Base-by-base conservation (phyloP, 37 sponge, comb jelly and placozoan species). In the Petrosia ficiformis region DNA sequence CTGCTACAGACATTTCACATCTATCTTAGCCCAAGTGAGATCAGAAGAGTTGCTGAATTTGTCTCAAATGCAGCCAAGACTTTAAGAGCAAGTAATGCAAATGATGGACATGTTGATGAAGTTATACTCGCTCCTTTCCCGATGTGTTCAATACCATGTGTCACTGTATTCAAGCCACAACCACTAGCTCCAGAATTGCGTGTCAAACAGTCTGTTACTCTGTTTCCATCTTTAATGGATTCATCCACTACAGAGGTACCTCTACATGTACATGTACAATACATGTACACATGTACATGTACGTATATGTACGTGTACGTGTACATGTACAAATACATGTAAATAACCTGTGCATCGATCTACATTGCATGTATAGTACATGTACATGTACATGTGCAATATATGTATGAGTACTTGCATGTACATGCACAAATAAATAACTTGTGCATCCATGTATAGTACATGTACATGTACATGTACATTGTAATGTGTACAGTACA, bases 1-100 rank as follows among this genome's bases (percentile, higher is more conserved):
- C 34, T 81, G 19, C 65, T 63, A 26, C 68, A 81, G 14, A 56
- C 59, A 43, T 81, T 59, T 57, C 67, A 52, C 32, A 31, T 32
- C 44, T 37, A 67, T 40, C 48, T 75, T 19, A 68, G 76, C 33
- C 19, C 37, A 38, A 70, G 76, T 30, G 84, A 67, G 19, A 42
- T 52, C 2, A 25, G 67, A 30, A 42, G 56, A 24, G 67, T 76
- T 58, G 60, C 26, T 29, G 42, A 59, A 6, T 61, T 24, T n/a
- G 28, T 61, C 25, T 5, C 14, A 26, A 29, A n/a, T 8, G 26
- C 25, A 5, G n/a, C 63, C 22, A 22, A 5, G 5, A 5, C 25
- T 61, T 16, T 48, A 10, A 48, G 1, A 8, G 42, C 38, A 39
- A 63, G 39, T 73, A 72, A 10, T 16, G 16, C 14, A 19, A 16